A percentile compares a stretch with the other conserved stretches of the same genome.
Evolutionary conservation across 2,797 vertebrate genomes (phyloP).

Genomic region (Acomys russatus): DNA sequence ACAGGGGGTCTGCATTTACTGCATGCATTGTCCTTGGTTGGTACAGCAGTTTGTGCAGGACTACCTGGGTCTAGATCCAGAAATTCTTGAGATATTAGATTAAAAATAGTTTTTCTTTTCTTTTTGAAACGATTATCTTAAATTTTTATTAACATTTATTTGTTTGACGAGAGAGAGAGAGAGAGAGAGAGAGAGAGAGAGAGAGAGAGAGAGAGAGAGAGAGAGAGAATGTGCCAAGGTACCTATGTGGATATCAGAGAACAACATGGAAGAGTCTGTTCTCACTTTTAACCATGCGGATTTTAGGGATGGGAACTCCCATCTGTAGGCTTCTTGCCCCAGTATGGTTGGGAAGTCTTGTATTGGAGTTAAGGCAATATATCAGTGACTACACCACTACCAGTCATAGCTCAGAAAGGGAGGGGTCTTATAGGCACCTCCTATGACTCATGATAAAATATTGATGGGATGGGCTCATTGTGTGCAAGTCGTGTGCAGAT

Average conservation of each 20-base stretch:
- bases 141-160: background rate
- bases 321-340: background rate
- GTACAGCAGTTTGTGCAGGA: too few relatives aligned
- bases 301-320: background rate
- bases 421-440: background rate
- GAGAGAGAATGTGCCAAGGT: background rate
- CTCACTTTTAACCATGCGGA: background rate
- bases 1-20: too few relatives aligned
- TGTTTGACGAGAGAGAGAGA: background rate
- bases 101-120: background rate
- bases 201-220: too few relatives aligned
- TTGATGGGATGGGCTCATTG: background rate
- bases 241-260: background rate
- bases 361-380: background rate
- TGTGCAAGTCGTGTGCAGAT: background rate
- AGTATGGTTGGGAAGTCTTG: background rate
- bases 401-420: background rate
- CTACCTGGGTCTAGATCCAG: too few relatives aligned
- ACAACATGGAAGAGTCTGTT: background rate
- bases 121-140: background rate
- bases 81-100: constrained; percentile 52
- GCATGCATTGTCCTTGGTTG: too few relatives aligned
- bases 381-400: background rate
- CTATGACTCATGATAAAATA: background rate
- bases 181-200: too few relatives aligned